A percentile compares a stretch with the other conserved stretches of the same genome.
Conservation (phyloP, 2,113 vertebrate genomes). For the Camelus bactrianus region DNA sequence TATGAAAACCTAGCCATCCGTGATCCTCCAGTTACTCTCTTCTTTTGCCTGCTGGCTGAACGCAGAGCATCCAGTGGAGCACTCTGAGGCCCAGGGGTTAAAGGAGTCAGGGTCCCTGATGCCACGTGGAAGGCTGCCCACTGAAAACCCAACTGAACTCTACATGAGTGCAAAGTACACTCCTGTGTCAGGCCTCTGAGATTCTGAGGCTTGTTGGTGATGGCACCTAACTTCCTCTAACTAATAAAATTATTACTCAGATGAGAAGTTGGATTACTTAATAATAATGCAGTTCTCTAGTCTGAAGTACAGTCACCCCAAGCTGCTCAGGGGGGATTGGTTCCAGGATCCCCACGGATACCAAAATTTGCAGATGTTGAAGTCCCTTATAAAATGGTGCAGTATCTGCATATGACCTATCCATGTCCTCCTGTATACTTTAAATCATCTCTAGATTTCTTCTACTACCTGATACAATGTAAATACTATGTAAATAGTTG, state of each 20-base stretch:
- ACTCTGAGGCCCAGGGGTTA: not conserved
- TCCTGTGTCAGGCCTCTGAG: not conserved
- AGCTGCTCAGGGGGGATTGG: not conserved
- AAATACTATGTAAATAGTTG: not conserved
- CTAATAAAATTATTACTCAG: slow-evolving; percentile 22
- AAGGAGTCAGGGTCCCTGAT: not conserved
- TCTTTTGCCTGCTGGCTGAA: not conserved
- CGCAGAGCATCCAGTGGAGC: not conserved
- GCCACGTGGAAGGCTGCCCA: not conserved
- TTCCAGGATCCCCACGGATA: not conserved
- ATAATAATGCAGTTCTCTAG: not conserved
- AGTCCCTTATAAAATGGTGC: not conserved
- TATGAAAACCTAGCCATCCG: not conserved
- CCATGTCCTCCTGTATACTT: not conserved
- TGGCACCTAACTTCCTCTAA: not conserved
- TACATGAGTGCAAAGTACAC: not conserved
- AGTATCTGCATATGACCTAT: not conserved
- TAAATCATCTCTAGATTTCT: not conserved
- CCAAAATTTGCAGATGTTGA: not conserved
- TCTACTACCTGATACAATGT: not conserved
- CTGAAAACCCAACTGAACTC: not conserved
- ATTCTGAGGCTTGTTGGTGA: not conserved
- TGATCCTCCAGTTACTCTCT: not conserved
- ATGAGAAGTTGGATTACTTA: not conserved
- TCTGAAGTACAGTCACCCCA: not conserved